These are phyloP conservation scores for Silurus aristotelis DNA, from an alignment of 2,797 vertebrate genomes.

Conservation along the genomic window DNA sequence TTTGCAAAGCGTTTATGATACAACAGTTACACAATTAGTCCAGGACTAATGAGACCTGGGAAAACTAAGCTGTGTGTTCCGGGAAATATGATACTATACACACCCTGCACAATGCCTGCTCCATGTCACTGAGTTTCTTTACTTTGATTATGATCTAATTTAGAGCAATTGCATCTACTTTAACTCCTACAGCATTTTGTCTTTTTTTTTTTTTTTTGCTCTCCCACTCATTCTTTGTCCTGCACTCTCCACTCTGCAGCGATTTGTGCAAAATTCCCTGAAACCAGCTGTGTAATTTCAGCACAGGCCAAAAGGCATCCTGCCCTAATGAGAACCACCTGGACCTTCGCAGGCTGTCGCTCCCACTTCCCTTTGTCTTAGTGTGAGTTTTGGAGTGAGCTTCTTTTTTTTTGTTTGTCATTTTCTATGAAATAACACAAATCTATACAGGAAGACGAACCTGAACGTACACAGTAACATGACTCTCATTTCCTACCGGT, in stretches of 20 bases:
- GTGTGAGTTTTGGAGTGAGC: constrained; percentile 6
- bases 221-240: background rate
- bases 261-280: constrained; percentile 56
- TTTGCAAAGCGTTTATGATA: constrained; percentile 38
- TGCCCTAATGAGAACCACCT: constrained; percentile 58
- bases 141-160: constrained; percentile 47
- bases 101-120: constrained; percentile 1
- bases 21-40: constrained; percentile 48
- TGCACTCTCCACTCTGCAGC: constrained; percentile 21
- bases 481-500: background rate
- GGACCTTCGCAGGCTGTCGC: constrained; percentile 44
- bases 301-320: constrained; percentile 52
- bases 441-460: background rate
- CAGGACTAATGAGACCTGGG: constrained; percentile 23
- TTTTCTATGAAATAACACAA: constrained; percentile 12
- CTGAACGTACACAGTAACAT: background rate
- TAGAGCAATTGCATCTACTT: constrained; percentile 51
- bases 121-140: constrained; percentile 8
- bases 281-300: constrained; percentile 62
- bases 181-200: constrained; percentile 37
- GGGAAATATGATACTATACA: constrained; percentile 25
- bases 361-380: constrained; percentile 27
- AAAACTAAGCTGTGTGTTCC: constrained; percentile 25
- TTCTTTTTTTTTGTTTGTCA: constrained; percentile 10
- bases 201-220: constrained; percentile 10